These are phyloP conservation scores for Iphiclides podalirius DNA, from an alignment of 2,888 invertebrate genomes.

Conservation along the genomic window DNA sequence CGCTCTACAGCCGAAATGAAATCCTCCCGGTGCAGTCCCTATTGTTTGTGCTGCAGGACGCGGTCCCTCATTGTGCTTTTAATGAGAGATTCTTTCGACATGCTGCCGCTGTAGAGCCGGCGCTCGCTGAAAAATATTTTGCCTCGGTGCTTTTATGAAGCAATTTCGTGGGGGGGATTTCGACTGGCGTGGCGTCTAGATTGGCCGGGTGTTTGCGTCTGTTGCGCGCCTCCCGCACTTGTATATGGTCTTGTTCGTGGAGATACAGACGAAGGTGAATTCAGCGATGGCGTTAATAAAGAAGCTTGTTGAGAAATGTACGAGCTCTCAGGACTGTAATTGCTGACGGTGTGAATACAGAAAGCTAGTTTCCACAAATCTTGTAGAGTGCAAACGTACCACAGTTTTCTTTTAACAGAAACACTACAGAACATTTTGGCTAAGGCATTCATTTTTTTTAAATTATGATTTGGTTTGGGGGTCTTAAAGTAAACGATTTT, in stretches of 20 bases:
- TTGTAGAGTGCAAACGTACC: no score
- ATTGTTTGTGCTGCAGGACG: constrained; percentile 35
- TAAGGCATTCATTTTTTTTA: no score
- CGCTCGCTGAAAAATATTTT: constrained; percentile 16
- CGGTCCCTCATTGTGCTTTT: constrained; percentile 34
- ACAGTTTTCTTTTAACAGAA: no score
- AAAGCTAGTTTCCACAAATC: no score
- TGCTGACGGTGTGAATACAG: no score
- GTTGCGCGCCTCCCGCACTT: neutral
- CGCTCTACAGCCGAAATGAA: constrained; percentile 35
- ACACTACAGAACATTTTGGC: no score
- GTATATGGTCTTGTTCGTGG: neutral
- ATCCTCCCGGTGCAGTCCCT: constrained; percentile 30
- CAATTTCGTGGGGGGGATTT: constrained; percentile 16
- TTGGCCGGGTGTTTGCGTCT: neutral
- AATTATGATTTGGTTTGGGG: no score
- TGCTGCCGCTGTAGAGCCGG: constrained; percentile 18
- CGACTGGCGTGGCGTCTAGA: neutral
- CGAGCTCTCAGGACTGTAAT: no score
- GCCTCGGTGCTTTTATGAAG: constrained; percentile 18
- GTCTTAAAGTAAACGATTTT: no score
- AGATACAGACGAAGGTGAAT: no score
- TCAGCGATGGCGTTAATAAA: no score
- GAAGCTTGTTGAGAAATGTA: no score
- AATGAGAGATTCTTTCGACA: constrained; percentile 35